Base-by-base conservation (phyloP, 2,888 invertebrate species). In the Drosophila ochracea region DNA sequence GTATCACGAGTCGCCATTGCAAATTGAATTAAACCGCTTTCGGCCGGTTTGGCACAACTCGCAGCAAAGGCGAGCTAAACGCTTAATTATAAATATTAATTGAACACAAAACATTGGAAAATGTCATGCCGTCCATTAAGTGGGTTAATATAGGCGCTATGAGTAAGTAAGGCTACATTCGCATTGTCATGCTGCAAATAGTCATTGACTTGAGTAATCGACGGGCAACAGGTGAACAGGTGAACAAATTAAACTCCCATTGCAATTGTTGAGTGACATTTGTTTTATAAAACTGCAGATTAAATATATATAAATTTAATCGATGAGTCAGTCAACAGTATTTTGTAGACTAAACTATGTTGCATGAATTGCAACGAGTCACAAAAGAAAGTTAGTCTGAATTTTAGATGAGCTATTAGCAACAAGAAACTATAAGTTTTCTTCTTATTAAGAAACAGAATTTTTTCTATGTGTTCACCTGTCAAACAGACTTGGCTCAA, bases 51-150 rank as follows among this genome's bases (percentile, higher is more conserved):
- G 47, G n/a, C 47, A 47, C 21, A 21, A 13, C 21, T 4, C n/a
- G 41, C n/a, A 47, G 43, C 43, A 47, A 21, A 47, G 43, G 19
- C n/a, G n/a, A 28, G 16, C 39, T 39, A 50, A 65, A 54, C 5
- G 25, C 37, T 49, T 1, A 54, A 53, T 57, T 53, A 53, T 47
- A 37, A 68, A 60, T 55, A 50, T 50, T 52, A 76, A 78, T 66
- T 73, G 37, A 37, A 21, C 31, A 43, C 47, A 66, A 33, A 11
- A 57, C 30, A 31, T n/a, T 31, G 35, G 47, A 39, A 82, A 68
- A 78, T 80, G 68, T 65, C 83, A 67, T 50, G 65, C 60, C 37
- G n/a, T 9, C 60, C 64, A 80, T 81, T 73, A 70, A 76, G 19
- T 76, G 67, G 73, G 71, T 53, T 72, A 87, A 68, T 80, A 59